Evolutionary conservation across 2,797 vertebrate species (phyloP), one percentile per base, ranked within the genome.

Genomic region (Esox lucius): DNA sequence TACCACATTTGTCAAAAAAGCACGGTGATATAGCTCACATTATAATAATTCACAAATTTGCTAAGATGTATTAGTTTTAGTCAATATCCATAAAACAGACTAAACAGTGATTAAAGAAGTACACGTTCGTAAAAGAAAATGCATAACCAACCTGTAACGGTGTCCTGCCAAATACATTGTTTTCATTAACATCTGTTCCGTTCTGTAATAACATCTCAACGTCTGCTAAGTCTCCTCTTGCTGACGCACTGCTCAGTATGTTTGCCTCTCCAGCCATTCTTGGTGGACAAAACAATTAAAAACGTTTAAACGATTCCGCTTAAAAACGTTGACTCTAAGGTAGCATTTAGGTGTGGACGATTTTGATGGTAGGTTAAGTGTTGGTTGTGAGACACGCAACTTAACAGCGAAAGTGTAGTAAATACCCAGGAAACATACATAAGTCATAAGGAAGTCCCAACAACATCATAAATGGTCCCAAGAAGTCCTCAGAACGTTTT

Each of bases 101-200:
- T 33, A 15, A 16, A 65, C 24, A 28, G 28, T 65, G 26, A 31
- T 16, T 65, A 2, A 28, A 33, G 13, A 65, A 26, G 26, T 31
- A 3, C 28, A 65, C 5, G 28, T 64, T 64, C 26, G 11, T 31
- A 64, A 0, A 31, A 31, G 28, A 11, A n/a, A 49, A 49, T 70
- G 68, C 26, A 7, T 49, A 90, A 95, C 97, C 88, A 90, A 98
- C 97, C 97, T 99, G 98, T 85, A 98, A 86, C 83, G 98, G 87
- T 87, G 96, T 98, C 89, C 96, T 96, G 80, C 92, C 92, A 90
- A 89, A 96, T 83, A 16, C 85, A 91, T 98, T 98, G 77, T 78
- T 87, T 81, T 92, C 95, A 95, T 97, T 96, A 86, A 96, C 95
- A 91, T 95, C 89, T 88, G 93, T 92, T 91, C 95, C 94, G 80